These are phyloP conservation scores for Melinopterus prodromus DNA, from an alignment of 2,888 invertebrate species.

Conservation along the genomic window DNA sequence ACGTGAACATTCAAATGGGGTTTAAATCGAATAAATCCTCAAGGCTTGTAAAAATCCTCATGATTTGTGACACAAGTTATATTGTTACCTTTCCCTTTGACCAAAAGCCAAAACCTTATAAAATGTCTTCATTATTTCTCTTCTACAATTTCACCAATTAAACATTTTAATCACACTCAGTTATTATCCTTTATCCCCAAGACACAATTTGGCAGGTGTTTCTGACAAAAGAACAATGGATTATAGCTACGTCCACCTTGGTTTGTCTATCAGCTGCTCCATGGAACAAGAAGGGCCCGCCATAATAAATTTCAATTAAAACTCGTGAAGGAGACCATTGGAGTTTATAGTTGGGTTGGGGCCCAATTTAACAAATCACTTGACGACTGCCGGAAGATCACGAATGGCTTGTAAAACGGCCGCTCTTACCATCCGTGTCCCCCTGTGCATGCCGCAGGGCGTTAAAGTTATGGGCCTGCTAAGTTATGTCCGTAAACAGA, in stretches of 20 bases:
- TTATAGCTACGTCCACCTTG: not conserved
- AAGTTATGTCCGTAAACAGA: conserved; percentile 61
- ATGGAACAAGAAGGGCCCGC: not conserved
- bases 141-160: not conserved
- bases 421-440: conserved; percentile 57
- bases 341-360: not conserved
- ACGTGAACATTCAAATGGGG: not conserved
- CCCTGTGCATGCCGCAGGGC: conserved; percentile 53
- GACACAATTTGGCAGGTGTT: not conserved
- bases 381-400: conserved; percentile 57
- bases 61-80: not conserved
- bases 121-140: not conserved
- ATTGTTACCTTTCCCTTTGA: not conserved
- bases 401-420: conserved; percentile 55
- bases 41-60: not conserved
- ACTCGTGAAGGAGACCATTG: conserved; percentile 19
- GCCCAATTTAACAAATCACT: conserved; percentile 55
- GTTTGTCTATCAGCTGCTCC: not conserved
- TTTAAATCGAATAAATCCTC: not conserved
- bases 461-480: conserved; percentile 56
- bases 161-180: not conserved
- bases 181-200: not conserved
- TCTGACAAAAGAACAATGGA: not conserved
- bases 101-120: not conserved
- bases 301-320: conserved; percentile 7